Evolutionary conservation across 2,888 invertebrate species (phyloP), one percentile per base, ranked within the genome.

Genomic region (Apodemia hepburni): DNA sequence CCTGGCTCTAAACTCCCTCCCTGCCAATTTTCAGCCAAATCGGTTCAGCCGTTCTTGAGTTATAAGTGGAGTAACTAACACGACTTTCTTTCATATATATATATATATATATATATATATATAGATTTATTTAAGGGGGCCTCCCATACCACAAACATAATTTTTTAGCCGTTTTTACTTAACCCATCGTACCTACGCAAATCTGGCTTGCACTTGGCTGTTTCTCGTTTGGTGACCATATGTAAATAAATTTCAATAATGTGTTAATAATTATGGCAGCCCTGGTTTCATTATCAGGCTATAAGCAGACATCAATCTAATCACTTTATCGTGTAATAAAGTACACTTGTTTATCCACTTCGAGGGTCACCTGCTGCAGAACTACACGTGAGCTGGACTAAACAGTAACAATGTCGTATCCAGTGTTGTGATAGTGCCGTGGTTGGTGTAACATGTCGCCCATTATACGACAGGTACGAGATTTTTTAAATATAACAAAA

Each of bases 281-380:
- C 54, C 54, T 54, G n/a, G 22, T 17, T n/a, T 45, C 17, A 45
- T 54, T 54, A 54, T 54, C 54, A 54, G 3, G 29, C 12, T 29
- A 54, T 54, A 54, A 54, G 54, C 54, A 54, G 54, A 54, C 54
- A 54, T 54, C 54, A 54, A 54, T 27, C 54, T 54, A 54, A 54
- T 54, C 54, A 29, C 27, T 54, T 54, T 54, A 54, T 54, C 54
- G 27, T 22, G 27, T 54, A 54, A 54, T 54, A 54, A 54, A 54
- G 54, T 27, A 54, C 54, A 27, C 54, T 54, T 54, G 15, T 54
- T 54, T 54, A 54, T 54, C 54, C 54, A 54, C 6, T 54, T 12
- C 12, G 54, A 54, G 54, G 54, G 22, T 54, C 22, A 54, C 27
- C 54, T 3, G 27, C 54, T 15, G 12, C 54, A 12, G 27, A 27